phyloP scores from a whole-genome alignment of 2,797 vertebrate genomes.

The Kryptolebias ocellatus region DNA sequence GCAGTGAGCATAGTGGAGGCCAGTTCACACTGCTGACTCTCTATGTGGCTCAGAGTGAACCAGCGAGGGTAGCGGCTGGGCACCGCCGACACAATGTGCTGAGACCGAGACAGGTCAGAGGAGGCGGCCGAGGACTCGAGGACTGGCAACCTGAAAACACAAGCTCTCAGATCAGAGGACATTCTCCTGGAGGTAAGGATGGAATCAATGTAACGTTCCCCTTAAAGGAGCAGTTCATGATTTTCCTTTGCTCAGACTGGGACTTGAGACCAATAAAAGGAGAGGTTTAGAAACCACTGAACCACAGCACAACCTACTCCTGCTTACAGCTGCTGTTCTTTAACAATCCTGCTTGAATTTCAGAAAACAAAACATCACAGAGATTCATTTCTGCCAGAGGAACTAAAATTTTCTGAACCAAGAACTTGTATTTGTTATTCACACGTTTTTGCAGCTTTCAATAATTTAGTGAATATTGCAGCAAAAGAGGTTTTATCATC shows the following conservation, averaged over 20 bases:
- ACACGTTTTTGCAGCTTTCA: slow-evolving; percentile 69
- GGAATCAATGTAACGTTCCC: not conserved
- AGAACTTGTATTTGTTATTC: slow-evolving; percentile 77
- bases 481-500: slow-evolving; percentile 78
- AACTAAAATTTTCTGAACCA: slow-evolving; percentile 56
- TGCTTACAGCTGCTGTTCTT: not conserved
- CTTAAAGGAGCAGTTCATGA: no score
- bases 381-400: slow-evolving; percentile 33
- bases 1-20: slow-evolving; percentile 99
- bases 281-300: no score
- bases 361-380: slow-evolving; percentile 9
- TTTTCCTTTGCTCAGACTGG: no score
- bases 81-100: slow-evolving; percentile 97
- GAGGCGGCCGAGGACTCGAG: slow-evolving; percentile 95
- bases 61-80: slow-evolving; percentile 97
- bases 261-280: no score
- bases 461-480: slow-evolving; percentile 82
- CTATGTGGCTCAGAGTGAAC: slow-evolving; percentile 99
- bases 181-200: no score
- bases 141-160: slow-evolving; percentile 87
- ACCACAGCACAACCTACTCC: no score
- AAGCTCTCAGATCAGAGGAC: no score
- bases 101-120: slow-evolving; percentile 93
- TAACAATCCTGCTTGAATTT: slow-evolving; percentile 16
- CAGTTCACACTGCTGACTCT: slow-evolving; percentile 99